Base-by-base conservation (phyloP, 2,888 invertebrate genomes). In the Hirtodrosophila alboralis region DNA sequence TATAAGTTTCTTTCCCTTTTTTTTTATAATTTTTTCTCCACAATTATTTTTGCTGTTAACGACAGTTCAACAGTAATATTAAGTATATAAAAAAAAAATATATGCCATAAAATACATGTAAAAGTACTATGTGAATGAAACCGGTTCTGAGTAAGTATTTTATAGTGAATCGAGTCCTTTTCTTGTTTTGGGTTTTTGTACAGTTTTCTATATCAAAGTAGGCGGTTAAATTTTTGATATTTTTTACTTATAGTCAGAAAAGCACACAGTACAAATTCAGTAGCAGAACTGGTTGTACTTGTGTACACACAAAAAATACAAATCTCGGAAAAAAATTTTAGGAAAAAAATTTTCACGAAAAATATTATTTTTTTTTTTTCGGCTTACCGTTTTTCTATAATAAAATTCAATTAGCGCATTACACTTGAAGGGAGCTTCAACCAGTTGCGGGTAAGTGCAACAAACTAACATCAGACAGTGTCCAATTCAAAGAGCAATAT, bases 321-420 rank as follows among this genome's bases (percentile, higher is more conserved):
- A 60, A 33, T 64, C 59, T 75, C 57, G 78, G 75, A 71, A 69
- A 71, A 69, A 73, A 73, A 60, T 45, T 27, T 56, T 12, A 12
- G 14, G 28, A 28, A 41, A 40, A 36, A 63, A 54, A 48, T 48
- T 48, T 56, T 13, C 4, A 48, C 47, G 26, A 23, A 36, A 64
- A 73, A 59, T n/a, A n/a, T n/a, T n/a, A 49, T 52, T 59, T 40
- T 12, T 26, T 26, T 28, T 18, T 8, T 44, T 57, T 30, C 28
- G 49, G 49, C 9, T 13, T 28, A 21, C 34, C 31, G 51, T 58
- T 44, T 6, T n/a, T 23, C 33, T 8, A n/a, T 4, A 36, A 9
- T 26, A 6, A 14, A 38, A 26, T 44, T 16, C 12, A 27, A 4
- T 12, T 14, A 40, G 10, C 14, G 7, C 26, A 14, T 53, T 53